These are phyloP conservation scores for Enteromius radiatus DNA, from an alignment of 2,797 vertebrate genomes.

Conservation along the genomic window DNA sequence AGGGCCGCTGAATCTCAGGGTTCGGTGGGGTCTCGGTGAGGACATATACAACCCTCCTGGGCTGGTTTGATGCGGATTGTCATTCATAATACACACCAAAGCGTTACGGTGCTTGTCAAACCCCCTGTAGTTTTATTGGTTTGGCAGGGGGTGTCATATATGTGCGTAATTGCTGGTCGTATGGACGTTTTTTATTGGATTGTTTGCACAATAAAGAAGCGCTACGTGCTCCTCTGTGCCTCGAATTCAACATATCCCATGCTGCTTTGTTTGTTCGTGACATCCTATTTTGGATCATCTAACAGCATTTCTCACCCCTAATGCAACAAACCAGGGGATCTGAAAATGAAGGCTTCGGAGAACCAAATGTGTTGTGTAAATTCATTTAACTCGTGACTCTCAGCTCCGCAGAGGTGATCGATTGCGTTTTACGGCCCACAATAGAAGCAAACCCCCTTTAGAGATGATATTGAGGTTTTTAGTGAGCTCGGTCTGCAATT, in stretches of 20 bases:
- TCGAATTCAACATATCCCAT: conserved; percentile 45
- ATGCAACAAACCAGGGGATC: background rate
- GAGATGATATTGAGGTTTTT: conserved; percentile 48
- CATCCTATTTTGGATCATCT: conserved; percentile 5
- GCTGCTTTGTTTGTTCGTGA: conserved; percentile 52
- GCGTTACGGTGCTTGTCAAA: conserved; percentile 61
- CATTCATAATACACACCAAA: conserved; percentile 65
- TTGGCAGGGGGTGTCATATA: conserved; percentile 76
- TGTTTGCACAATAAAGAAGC: conserved; percentile 76
- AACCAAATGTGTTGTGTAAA: conserved; percentile 31
- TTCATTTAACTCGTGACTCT: conserved; percentile 18
- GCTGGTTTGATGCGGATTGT: conserved; percentile 65
- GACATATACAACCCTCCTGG: conserved; percentile 71
- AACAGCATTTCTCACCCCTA: conserved; percentile 25
- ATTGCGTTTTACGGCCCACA: conserved; percentile 10
- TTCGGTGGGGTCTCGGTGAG: conserved; percentile 20
- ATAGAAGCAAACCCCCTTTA: background rate
- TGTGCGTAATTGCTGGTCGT: conserved; percentile 82
- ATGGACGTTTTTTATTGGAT: conserved; percentile 77
- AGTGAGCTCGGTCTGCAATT: conserved; percentile 47
- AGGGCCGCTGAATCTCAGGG: conserved; percentile 52
- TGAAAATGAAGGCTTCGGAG: conserved; percentile 26
- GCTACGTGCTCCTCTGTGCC: conserved; percentile 56
- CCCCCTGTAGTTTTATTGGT: conserved; percentile 80
- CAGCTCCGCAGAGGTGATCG: conserved; percentile 13